Conservation (phyloP, 2,113 vertebrate species). For the Tursiops truncatus region DNA sequence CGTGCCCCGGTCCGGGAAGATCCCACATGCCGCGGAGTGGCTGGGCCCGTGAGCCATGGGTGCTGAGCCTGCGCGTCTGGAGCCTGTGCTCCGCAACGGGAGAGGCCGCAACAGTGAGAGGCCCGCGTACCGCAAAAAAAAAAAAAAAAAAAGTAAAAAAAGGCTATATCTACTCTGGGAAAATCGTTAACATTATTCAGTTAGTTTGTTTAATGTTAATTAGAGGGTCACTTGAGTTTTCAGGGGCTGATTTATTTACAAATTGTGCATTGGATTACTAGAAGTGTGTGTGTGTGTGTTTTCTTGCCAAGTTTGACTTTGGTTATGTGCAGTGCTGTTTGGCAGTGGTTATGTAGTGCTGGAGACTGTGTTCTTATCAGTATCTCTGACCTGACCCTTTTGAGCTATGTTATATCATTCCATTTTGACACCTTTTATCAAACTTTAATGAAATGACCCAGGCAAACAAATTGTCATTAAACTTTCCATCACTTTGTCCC, state of each 20-base stretch:
- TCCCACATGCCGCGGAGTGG: too few relatives aligned
- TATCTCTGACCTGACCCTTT: conserved; percentile 86
- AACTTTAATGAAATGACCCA: conserved; percentile 92
- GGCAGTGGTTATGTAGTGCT: conserved; percentile 70
- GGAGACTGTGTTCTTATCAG: conserved; percentile 79
- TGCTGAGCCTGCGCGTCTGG: too few relatives aligned
- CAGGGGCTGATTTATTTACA: conserved; percentile 66
- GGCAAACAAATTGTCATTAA: conserved; percentile 96
- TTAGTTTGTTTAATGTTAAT: conserved; percentile 63
- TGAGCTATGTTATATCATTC: conserved; percentile 88
- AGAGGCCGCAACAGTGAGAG: too few relatives aligned
- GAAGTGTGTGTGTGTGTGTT: conserved; percentile 3
- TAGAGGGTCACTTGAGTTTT: conserved; percentile 56
- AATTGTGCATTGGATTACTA: conserved; percentile 8
- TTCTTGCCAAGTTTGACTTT: conserved; percentile 74
- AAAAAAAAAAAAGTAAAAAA: too few relatives aligned
- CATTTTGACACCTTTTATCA: conserved; percentile 95
- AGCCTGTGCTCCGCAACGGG: too few relatives aligned
- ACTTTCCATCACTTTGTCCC: conserved; percentile 93
- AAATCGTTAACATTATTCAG: conserved; percentile 52
- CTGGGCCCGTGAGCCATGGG: too few relatives aligned
- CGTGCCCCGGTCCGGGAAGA: too few relatives aligned
- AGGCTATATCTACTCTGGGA: neutral
- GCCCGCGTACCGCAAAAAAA: too few relatives aligned
- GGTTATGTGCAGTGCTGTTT: neutral